These are phyloP conservation scores for Andrena camellia DNA, from an alignment of 2,888 invertebrate species.

Conservation along the genomic window DNA sequence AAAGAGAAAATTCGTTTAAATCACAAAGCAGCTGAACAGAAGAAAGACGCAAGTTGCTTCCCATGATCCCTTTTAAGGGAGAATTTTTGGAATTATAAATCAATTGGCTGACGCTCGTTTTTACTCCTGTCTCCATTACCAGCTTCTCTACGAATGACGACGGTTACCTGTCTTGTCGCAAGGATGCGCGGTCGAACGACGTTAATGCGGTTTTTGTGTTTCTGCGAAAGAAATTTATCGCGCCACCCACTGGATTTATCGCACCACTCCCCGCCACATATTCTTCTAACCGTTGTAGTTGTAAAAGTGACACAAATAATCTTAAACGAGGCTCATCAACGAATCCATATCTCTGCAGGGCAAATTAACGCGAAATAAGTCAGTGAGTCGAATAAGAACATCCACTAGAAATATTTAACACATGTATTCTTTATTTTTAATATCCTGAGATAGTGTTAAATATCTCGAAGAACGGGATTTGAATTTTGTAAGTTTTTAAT, in stretches of 20 bases:
- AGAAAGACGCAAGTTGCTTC: neutral
- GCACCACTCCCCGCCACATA: constrained; percentile 28
- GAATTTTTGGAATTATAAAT: constrained; percentile 11
- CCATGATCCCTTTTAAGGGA: neutral
- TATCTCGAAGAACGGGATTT: too few species aligned
- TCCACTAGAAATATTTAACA: too few species aligned
- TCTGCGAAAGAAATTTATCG: constrained; percentile 73
- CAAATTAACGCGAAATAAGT: neutral
- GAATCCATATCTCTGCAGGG: neutral
- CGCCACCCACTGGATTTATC: constrained; percentile 70
- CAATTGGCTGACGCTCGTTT: constrained; percentile 13
- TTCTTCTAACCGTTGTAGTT: constrained; percentile 30
- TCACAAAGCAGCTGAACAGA: neutral
- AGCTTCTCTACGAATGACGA: constrained; percentile 49
- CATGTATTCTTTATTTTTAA: too few species aligned
- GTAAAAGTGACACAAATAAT: neutral
- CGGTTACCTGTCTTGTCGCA: constrained; percentile 54
- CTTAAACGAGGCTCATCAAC: neutral
- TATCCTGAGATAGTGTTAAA: too few species aligned
- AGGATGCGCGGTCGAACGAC: constrained; percentile 48
- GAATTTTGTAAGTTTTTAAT: too few species aligned
- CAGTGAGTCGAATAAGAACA: neutral
- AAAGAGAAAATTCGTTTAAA: neutral
- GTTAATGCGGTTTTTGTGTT: constrained; percentile 76
- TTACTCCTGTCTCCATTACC: constrained; percentile 24